Evolutionary conservation across 1,140 invertebrate genomes (phyloP).

Genomic region (Zaprionus vittiger): DNA sequence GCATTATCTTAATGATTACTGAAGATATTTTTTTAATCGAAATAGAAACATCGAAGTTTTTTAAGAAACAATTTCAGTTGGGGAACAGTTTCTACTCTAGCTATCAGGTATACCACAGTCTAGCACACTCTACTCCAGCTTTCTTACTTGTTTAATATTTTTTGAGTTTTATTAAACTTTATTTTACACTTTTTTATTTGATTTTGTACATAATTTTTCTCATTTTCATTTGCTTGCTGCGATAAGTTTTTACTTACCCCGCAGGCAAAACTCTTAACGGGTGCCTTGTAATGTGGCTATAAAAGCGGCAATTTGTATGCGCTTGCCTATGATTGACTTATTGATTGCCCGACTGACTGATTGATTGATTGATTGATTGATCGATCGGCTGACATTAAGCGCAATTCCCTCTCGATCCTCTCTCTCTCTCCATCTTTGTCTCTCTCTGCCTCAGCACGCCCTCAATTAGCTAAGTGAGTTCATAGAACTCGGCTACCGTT

Average conservation of each 20-base stretch:
- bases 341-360: slow-evolving; percentile 76
- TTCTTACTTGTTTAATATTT: background rate
- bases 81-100: too few relatives aligned
- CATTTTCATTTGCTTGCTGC: background rate
- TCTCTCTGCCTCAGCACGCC: slow-evolving; percentile 7
- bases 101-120: background rate
- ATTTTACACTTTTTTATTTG: background rate
- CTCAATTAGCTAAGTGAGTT: slow-evolving; percentile 71
- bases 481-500: slow-evolving; percentile 74
- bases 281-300: slow-evolving; percentile 52
- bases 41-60: too few relatives aligned
- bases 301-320: slow-evolving; percentile 76
- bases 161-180: background rate
- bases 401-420: background rate
- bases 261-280: background rate
- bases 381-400: slow-evolving; percentile 74
- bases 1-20: too few relatives aligned
- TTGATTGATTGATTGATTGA: slow-evolving; percentile 51
- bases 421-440: background rate
- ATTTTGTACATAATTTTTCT: background rate
- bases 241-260: background rate
- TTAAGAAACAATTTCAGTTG: too few relatives aligned
- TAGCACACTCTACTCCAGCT: slow-evolving; percentile 35
- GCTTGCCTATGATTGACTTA: slow-evolving; percentile 81
- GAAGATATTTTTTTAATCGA: too few relatives aligned